Conservation (phyloP, 2,888 invertebrate species). For the Spialia ferax region DNA sequence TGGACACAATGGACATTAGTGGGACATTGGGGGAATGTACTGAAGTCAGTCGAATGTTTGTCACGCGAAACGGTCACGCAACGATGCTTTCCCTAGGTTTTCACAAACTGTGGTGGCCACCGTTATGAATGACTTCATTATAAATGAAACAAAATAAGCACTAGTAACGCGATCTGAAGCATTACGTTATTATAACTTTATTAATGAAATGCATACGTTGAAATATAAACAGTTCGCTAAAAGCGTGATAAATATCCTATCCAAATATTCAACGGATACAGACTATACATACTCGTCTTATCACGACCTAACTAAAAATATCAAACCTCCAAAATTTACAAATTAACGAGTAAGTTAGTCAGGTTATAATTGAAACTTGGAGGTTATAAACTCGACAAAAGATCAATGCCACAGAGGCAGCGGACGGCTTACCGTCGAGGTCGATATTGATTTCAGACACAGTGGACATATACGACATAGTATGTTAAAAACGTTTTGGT, state of each 20-base stretch:
- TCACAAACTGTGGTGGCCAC: slow-evolving; percentile 53
- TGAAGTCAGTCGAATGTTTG: slow-evolving; percentile 60
- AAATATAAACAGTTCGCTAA: slow-evolving; percentile 17
- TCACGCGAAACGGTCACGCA: slow-evolving; percentile 77
- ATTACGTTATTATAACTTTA: slow-evolving; percentile 11
- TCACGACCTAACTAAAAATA: slow-evolving; percentile 21
- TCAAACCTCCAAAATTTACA: slow-evolving; percentile 30
- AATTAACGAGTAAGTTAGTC: slow-evolving; percentile 28
- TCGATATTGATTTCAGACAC: slow-evolving; percentile 38
- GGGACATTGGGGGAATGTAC: slow-evolving; percentile 61
- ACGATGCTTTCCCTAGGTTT: slow-evolving; percentile 69
- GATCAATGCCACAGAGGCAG: slow-evolving; percentile 49
- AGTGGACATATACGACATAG: slow-evolving; percentile 43
- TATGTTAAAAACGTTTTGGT: slow-evolving; percentile 53
- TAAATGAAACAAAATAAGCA: slow-evolving; percentile 43
- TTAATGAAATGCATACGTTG: slow-evolving; percentile 27
- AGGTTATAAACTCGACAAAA: slow-evolving; percentile 45
- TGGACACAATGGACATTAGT: slow-evolving; percentile 68
- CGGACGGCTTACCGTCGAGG: slow-evolving; percentile 27
- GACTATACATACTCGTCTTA: background rate
- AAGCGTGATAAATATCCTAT: slow-evolving; percentile 4
- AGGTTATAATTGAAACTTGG: slow-evolving; percentile 36
- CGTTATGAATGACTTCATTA: slow-evolving; percentile 64
- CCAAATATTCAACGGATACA: background rate
- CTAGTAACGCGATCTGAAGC: slow-evolving; percentile 8